These are phyloP conservation scores for Novumbra hubbsi DNA, from an alignment of 2,797 vertebrate species.

Conservation along the genomic window DNA sequence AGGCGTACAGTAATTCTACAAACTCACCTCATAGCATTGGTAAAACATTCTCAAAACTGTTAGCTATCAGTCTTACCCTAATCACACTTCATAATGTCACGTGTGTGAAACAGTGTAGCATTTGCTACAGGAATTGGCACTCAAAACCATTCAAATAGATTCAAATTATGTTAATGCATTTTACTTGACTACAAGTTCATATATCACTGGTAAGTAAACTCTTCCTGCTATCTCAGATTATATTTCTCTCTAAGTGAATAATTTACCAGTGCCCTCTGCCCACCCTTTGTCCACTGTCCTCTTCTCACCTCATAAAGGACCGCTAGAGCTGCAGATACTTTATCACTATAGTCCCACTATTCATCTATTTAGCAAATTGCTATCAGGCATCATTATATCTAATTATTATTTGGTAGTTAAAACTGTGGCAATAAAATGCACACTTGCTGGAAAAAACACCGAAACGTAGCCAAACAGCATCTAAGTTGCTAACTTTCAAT, in stretches of 20 bases:
- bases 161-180: constrained; percentile 7
- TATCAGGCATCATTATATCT: background rate
- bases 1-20: background rate
- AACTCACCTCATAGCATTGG: background rate
- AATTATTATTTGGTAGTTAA: background rate
- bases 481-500: background rate
- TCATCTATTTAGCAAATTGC: background rate
- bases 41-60: background rate
- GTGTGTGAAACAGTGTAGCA: constrained; percentile 4
- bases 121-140: constrained; percentile 10
- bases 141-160: constrained; percentile 8
- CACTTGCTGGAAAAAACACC: too few species aligned
- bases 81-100: constrained; percentile 17
- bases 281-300: constrained; percentile 3
- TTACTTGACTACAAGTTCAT: constrained; percentile 38
- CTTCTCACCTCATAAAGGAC: constrained; percentile 8
- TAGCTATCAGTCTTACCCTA: constrained; percentile 22
- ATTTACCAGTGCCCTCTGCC: constrained; percentile 46
- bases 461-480: background rate
- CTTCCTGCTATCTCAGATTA: constrained; percentile 29
- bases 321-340: background rate
- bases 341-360: background rate
- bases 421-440: background rate
- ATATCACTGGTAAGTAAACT: constrained; percentile 23
- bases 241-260: constrained; percentile 54